Conservation (phyloP, 2,113 vertebrate genomes). For the Lampris incognitus region DNA sequence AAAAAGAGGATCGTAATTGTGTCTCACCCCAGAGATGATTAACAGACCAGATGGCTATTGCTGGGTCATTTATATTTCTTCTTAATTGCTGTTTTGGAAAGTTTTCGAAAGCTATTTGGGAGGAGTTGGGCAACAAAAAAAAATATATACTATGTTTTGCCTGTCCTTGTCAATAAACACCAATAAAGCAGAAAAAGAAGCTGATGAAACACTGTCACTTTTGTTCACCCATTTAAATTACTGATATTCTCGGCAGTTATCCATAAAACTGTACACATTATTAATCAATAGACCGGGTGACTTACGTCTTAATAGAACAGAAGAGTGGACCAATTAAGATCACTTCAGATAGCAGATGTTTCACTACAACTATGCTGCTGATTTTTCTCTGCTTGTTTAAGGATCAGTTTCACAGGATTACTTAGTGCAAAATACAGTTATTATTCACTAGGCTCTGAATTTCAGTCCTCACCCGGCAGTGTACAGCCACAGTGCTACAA, state of each 20-base stretch:
- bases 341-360: background rate
- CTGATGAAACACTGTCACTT: background rate
- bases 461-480: background rate
- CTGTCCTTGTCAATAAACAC: too few relatives aligned
- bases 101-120: too few relatives aligned
- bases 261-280: background rate
- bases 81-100: too few relatives aligned
- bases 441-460: background rate
- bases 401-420: background rate
- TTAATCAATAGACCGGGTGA: slow-evolving; percentile 1
- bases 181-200: too few relatives aligned
- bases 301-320: background rate
- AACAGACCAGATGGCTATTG: too few relatives aligned
- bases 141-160: too few relatives aligned
- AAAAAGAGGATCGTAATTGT: background rate
- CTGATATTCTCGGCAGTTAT: background rate
- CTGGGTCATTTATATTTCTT: too few relatives aligned
- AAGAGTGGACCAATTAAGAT: background rate
- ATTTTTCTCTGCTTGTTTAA: background rate
- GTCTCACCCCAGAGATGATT: background rate
- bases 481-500: too few relatives aligned
- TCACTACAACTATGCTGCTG: background rate
- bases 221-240: background rate
- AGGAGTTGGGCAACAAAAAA: too few relatives aligned
- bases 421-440: background rate